A percentile compares a stretch with the other conserved stretches of the same genome.
These are phyloP conservation scores for Thymelicus lineola DNA, from an alignment of 2,888 invertebrate species.

Conservation along the genomic window DNA sequence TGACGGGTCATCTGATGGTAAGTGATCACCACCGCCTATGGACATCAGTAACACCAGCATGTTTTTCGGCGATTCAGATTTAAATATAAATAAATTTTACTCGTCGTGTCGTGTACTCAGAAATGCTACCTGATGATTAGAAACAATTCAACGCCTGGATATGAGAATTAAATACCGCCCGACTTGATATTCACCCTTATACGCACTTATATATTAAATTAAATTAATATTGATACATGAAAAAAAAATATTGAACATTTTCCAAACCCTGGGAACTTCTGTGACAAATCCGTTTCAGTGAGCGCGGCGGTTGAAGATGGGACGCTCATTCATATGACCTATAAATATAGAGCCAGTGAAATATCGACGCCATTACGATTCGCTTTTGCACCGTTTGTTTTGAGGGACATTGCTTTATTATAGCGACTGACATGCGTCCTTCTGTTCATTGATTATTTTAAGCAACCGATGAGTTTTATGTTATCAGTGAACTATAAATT, in stretches of 20 bases:
- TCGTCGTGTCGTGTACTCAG: too few relatives aligned
- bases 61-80: too few relatives aligned
- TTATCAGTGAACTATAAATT: not conserved
- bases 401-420: conserved; percentile 34
- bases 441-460: conserved; percentile 28
- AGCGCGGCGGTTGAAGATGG: conserved; percentile 26
- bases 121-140: too few relatives aligned
- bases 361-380: conserved; percentile 30
- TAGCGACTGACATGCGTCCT: conserved; percentile 3
- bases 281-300: not conserved
- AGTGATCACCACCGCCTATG: too few relatives aligned
- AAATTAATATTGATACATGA: too few relatives aligned
- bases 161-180: too few relatives aligned
- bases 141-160: too few relatives aligned
- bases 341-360: conserved; percentile 31
- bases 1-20: too few relatives aligned
- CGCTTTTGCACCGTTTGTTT: conserved; percentile 30
- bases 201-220: too few relatives aligned
- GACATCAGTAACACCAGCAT: too few relatives aligned
- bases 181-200: too few relatives aligned
- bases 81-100: too few relatives aligned
- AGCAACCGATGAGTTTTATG: not conserved
- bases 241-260: not conserved
- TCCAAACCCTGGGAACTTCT: not conserved
- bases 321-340: conserved; percentile 35